Evolutionary conservation across 2,888 invertebrate species (phyloP), one percentile per base, ranked within the genome.

Genomic region (Dugesia japonica): DNA sequence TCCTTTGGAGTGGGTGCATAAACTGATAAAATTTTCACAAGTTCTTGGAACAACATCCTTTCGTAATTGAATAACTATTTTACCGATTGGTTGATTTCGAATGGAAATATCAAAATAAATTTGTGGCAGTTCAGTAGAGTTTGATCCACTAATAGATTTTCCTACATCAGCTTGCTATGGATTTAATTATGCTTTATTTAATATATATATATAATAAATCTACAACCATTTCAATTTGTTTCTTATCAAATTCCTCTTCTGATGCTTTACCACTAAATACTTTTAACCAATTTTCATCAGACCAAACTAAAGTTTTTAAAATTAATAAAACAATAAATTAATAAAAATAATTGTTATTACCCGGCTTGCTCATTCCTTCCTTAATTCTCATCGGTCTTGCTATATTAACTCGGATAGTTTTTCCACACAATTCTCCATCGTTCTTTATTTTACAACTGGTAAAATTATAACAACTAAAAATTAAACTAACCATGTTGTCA

Each of bases 281-380:
- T 83, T 93, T 92, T n/a, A 98, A 85, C 98, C 98, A 98, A 74
- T 89, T 88, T 84, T 99, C 98, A 83, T 97, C 97, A 0, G 94
- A 91, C 98, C 98, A 99, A 0, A 98, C 94, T 81, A n/a, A n/a
- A n/a, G n/a, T n/a, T n/a, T n/a, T 42, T 42, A 42, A 20, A 71
- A 71, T 20, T n/a, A 72, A 26, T 72, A 72, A 7, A 72, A 72
- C 28, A 72, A 72, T 13, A 7, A n/a, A 72, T 71, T 26, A 4
- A 9, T 9, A 71, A 71, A 23, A 71, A 71, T 15, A 71, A 4
- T 7, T 9, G 20, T 26, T 74, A 26, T 17, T 28, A 76, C 76
- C 72, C 28, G 78, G 71, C 7, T 72, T 71, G 23, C 78, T 78
- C 77, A 72, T 79, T 23, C 78, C 78, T 72, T 78, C 78, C 23